Conservation (phyloP, 2,113 vertebrate genomes). For the Stegastes partitus region DNA sequence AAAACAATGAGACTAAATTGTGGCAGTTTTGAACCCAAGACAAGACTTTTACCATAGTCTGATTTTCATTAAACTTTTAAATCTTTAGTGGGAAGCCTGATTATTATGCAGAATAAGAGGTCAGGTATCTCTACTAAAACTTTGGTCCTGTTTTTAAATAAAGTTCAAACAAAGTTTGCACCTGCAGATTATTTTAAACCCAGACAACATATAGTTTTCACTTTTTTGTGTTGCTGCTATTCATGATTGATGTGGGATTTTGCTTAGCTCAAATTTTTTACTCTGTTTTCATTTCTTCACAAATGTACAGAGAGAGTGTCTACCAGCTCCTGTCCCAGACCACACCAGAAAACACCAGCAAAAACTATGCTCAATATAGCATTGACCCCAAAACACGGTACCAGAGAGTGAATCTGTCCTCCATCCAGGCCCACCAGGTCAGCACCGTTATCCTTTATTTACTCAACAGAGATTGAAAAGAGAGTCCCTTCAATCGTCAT, state of each 20-base stretch:
- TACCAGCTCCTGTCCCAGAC: conserved; percentile 96
- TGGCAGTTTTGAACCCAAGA: background rate
- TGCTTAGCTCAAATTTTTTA: too few relatives aligned
- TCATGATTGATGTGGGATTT: background rate
- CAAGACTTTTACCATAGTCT: too few relatives aligned
- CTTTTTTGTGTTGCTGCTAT: too few relatives aligned
- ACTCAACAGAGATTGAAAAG: conserved; percentile 14
- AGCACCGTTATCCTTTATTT: conserved; percentile 39
- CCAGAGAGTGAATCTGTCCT: conserved; percentile 88
- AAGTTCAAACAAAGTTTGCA: too few relatives aligned
- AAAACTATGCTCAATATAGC: conserved; percentile 89
- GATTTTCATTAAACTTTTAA: too few relatives aligned
- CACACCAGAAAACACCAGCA: conserved; percentile 93
- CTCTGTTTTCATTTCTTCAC: background rate
- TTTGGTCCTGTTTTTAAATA: too few relatives aligned
- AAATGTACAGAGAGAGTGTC: conserved; percentile 88
- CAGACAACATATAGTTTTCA: too few relatives aligned
- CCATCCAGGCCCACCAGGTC: conserved; percentile 90
- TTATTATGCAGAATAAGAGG: too few relatives aligned
- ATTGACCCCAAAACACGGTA: conserved; percentile 93
- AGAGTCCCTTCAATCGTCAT: background rate
- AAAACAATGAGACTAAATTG: conserved; percentile 3
- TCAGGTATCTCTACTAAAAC: too few relatives aligned
- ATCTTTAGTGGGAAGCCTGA: too few relatives aligned
- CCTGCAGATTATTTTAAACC: too few relatives aligned